Conservation (phyloP, 2,888 invertebrate species). For the Xestobium rufovillosum region DNA sequence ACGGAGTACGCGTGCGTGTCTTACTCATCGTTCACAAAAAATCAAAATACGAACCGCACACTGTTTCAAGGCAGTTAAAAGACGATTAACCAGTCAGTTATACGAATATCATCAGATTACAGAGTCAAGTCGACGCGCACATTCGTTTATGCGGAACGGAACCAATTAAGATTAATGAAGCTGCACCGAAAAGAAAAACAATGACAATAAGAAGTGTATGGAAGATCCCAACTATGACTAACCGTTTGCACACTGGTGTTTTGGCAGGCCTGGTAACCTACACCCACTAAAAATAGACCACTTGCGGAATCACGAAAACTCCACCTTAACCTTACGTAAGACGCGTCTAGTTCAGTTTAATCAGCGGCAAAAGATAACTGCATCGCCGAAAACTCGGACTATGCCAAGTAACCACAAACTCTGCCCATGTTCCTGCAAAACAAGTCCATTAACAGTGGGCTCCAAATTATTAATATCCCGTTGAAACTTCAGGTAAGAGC, state of each 20-base stretch:
- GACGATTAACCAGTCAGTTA: too few species aligned
- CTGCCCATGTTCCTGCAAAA: too few species aligned
- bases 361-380: conserved; percentile 8
- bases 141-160: background rate
- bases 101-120: too few species aligned
- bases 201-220: conserved; percentile 22
- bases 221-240: conserved; percentile 39
- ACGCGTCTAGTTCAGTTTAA: conserved; percentile 16
- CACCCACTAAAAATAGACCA: conserved; percentile 36
- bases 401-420: too few species aligned
- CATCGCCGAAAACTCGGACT: too few species aligned
- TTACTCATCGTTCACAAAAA: conserved; percentile 42
- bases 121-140: too few species aligned
- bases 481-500: too few species aligned
- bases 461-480: too few species aligned
- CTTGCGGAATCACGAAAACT: conserved; percentile 33
- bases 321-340: conserved; percentile 33
- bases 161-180: too few species aligned
- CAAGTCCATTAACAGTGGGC: too few species aligned
- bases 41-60: background rate
- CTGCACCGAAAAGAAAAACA: conserved; percentile 9
- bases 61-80: too few species aligned
- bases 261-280: conserved; percentile 33
- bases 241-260: conserved; percentile 32
- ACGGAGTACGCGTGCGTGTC: conserved; percentile 55